phyloP scores from a whole-genome alignment of 2,113 vertebrate species.

The Malurus cyaneus region DNA sequence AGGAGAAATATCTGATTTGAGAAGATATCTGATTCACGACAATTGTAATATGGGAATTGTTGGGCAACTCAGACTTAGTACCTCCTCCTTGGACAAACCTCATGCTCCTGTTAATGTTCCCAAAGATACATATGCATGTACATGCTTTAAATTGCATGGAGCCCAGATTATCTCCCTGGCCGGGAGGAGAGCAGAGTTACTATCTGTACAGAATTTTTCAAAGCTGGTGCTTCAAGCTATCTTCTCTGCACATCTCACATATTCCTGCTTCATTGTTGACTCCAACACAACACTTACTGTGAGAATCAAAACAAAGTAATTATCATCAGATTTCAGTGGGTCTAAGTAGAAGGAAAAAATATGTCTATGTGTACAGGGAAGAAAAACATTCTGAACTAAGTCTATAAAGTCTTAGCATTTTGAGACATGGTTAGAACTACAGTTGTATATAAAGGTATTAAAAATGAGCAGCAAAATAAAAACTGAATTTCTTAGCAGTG shows the following conservation, averaged over 20 bases:
- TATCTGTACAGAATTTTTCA: slow-evolving; percentile 8
- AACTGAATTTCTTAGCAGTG: not conserved
- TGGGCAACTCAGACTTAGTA: not conserved
- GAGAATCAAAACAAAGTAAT: slow-evolving; percentile 43
- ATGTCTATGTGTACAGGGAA: not conserved
- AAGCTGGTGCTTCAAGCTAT: slow-evolving; percentile 32
- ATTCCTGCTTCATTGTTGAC: slow-evolving; percentile 1
- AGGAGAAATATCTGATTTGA: not conserved
- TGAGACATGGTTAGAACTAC: not conserved
- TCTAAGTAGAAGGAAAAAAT: not conserved
- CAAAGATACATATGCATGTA: not conserved
- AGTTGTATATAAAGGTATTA: not conserved
- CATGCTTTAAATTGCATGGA: not conserved
- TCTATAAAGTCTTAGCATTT: not conserved
- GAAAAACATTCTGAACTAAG: not conserved
- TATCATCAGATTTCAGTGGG: not conserved
- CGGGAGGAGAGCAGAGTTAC: slow-evolving; percentile 2
- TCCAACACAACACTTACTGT: not conserved
- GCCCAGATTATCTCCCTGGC: not conserved
- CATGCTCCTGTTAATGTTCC: not conserved
- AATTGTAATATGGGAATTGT: not conserved
- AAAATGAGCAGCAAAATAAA: not conserved
- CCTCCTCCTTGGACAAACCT: not conserved
- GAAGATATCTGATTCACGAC: not conserved
- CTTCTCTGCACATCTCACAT: slow-evolving; percentile 21